A percentile compares a stretch with the other conserved stretches of the same genome.
phyloP scores from a whole-genome alignment of 2,113 vertebrate genomes.

The Alexandromys fortis region DNA sequence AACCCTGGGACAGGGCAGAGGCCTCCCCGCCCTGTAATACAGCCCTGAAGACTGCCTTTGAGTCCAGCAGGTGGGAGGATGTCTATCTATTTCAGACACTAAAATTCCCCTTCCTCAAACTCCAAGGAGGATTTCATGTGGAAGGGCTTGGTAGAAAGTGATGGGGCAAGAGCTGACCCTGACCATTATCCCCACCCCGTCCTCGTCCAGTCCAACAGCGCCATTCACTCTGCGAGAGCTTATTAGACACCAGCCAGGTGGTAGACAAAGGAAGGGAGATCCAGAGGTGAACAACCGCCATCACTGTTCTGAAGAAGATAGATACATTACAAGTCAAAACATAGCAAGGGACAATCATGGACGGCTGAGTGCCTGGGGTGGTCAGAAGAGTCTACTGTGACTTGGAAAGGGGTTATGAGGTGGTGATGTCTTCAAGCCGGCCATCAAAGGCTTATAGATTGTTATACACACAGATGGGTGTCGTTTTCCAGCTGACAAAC shows the following conservation, averaged over 20 bases:
- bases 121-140: neutral
- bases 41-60: neutral
- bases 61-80: neutral
- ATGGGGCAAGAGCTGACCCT: neutral
- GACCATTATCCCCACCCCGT: no score
- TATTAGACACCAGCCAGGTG: neutral
- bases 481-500: neutral
- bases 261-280: neutral
- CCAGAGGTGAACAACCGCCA: neutral
- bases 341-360: neutral
- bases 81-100: neutral
- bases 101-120: neutral
- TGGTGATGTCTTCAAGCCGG: neutral
- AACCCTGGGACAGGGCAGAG: constrained; percentile 15
- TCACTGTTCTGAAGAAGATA: neutral
- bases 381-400: neutral
- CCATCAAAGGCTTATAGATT: neutral
- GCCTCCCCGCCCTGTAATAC: neutral
- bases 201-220: neutral
- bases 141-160: neutral
- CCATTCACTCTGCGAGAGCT: neutral
- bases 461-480: neutral
- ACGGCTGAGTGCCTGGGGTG: neutral
- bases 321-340: neutral
- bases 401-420: neutral